Evolutionary conservation across 2,888 invertebrate species (phyloP).

Genomic region (Rutpela maculata): DNA sequence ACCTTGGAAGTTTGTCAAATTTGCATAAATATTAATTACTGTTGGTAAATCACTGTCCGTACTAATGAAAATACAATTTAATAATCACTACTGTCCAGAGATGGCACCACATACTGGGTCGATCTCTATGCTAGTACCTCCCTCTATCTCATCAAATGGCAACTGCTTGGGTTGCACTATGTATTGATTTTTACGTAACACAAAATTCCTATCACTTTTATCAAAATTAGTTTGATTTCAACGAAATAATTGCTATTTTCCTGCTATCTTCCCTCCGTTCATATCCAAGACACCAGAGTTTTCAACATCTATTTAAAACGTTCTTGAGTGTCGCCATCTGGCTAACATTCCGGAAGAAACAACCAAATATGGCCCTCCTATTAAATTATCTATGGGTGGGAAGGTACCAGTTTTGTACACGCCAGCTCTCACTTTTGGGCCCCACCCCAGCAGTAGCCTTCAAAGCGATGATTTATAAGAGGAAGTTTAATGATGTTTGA

Average conservation of each 20-base stretch:
- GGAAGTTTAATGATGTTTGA: constrained; percentile 33
- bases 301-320: not conserved
- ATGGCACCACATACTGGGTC: constrained; percentile 9
- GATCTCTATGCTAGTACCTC: not conserved
- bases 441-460: not conserved
- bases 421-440: not conserved
- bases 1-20: too few relatives aligned
- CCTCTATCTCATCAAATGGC: not conserved
- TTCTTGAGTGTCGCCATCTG: constrained; percentile 27
- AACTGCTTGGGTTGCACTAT: not conserved
- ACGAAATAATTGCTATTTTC: not conserved
- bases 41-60: too few relatives aligned
- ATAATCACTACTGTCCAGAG: not conserved
- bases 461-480: constrained; percentile 34
- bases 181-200: not conserved
- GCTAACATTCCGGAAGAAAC: constrained; percentile 4
- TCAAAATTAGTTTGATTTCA: not conserved
- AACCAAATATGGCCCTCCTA: constrained; percentile 38
- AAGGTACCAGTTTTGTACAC: not conserved
- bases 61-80: too few relatives aligned
- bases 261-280: too few relatives aligned
- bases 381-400: constrained; percentile 37
- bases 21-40: too few relatives aligned
- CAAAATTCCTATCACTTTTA: not conserved
- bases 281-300: not conserved